Conservation (phyloP, 2,113 vertebrate genomes). For the Rhabdomys dilectus region DNA sequence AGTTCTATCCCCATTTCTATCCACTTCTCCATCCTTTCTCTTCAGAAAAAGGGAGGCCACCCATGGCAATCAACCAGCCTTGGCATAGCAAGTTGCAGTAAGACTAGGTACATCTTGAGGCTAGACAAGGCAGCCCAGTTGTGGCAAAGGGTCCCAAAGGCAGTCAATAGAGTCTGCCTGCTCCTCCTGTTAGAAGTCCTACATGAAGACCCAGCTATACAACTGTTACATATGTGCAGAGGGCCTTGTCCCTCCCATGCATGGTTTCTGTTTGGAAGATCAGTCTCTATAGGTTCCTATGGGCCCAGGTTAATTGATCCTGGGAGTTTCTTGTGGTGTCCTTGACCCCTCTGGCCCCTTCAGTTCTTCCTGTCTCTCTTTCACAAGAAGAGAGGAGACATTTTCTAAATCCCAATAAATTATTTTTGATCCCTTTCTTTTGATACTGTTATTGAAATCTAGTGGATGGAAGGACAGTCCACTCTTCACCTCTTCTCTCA, state of each 20-base stretch:
- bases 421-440: conserved; percentile 39
- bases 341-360: background rate
- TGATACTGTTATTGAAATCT: background rate
- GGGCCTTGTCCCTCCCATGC: background rate
- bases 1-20: background rate
- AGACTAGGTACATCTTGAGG: background rate
- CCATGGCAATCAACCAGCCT: background rate
- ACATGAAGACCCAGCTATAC: background rate
- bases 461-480: background rate
- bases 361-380: background rate
- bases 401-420: background rate
- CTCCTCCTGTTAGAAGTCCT: background rate
- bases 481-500: conserved; percentile 12
- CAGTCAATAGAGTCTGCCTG: background rate
- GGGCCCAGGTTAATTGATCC: background rate
- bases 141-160: background rate
- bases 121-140: background rate
- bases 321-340: background rate
- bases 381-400: background rate
- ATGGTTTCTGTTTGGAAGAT: background rate
- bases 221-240: background rate
- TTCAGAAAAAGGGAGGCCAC: background rate
- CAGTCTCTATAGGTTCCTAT: background rate
- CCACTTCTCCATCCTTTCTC: background rate
- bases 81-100: background rate